Conservation (phyloP, 2,797 vertebrate species). For the Mastacembelus armatus region DNA sequence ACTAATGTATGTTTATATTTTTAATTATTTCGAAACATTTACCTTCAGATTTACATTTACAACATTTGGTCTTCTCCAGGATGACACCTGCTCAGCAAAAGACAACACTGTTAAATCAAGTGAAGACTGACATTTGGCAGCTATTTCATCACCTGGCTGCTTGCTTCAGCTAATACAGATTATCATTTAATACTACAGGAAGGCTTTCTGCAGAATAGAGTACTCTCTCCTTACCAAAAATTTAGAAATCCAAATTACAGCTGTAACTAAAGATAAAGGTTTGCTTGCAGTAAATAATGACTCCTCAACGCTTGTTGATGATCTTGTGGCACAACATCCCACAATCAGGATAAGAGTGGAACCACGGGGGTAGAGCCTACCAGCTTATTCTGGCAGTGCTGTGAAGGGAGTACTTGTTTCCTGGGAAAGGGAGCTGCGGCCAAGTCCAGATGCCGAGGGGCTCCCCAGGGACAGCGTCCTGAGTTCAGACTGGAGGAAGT, state of each 20-base stretch:
- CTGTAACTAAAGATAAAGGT: slow-evolving; percentile 15
- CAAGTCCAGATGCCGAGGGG: slow-evolving; percentile 91
- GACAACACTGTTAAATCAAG: slow-evolving; percentile 17
- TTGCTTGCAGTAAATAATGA: slow-evolving; percentile 19
- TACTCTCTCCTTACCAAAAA: slow-evolving; percentile 3
- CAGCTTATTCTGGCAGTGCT: slow-evolving; percentile 79
- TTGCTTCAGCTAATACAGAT: slow-evolving; percentile 31
- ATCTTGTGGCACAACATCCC: slow-evolving; percentile 54
- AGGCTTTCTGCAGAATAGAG: slow-evolving; percentile 3
- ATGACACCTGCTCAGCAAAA: slow-evolving; percentile 18
- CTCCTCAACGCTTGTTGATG: slow-evolving; percentile 32
- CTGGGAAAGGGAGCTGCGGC: slow-evolving; percentile 92
- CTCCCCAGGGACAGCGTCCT: slow-evolving; percentile 86
- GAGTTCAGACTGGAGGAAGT: slow-evolving; percentile 85
- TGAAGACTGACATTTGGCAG: slow-evolving; percentile 34
- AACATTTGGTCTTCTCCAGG: slow-evolving; percentile 6
- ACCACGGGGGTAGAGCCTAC: slow-evolving; percentile 49
- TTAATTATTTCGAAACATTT: slow-evolving; percentile 1
- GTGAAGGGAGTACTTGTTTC: slow-evolving; percentile 89
- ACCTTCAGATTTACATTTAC: slow-evolving; percentile 6
- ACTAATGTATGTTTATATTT: background rate
- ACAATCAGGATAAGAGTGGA: slow-evolving; percentile 45
- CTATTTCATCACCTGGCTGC: slow-evolving; percentile 29
- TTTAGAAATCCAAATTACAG: slow-evolving; percentile 5
- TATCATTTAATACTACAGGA: slow-evolving; percentile 12